Evolutionary conservation across 2,113 vertebrate genomes (phyloP).

Genomic region (Pseudorhombus dupliciocellatus): DNA sequence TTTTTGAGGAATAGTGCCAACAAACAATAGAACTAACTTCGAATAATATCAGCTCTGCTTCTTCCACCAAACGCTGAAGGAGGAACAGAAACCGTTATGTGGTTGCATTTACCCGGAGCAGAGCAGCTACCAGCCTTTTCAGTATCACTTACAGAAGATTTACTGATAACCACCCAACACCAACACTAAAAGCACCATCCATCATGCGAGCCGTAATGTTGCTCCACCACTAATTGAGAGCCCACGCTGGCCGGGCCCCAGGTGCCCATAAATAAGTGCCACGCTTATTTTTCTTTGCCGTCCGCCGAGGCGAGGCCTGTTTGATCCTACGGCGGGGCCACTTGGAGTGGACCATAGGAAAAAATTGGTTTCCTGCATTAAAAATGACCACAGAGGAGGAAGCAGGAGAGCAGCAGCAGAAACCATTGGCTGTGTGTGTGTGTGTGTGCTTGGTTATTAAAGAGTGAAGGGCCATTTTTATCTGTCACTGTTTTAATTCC

Average conservation of each 20-base stretch:
- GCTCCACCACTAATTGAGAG: constrained; percentile 74
- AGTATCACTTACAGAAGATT: constrained; percentile 72
- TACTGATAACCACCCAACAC: constrained; percentile 77
- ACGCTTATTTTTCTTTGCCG: constrained; percentile 67
- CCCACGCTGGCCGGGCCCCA: constrained; percentile 54
- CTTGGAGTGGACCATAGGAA: constrained; percentile 55
- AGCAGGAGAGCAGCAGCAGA: constrained; percentile 16
- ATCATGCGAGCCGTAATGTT: constrained; percentile 63
- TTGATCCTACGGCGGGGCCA: constrained; percentile 49
- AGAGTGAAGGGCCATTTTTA: constrained; percentile 43
- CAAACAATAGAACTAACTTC: too few species aligned
- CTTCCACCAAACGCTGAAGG: constrained; percentile 18
- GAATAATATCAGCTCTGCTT: constrained; percentile 27
- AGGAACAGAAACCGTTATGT: constrained; percentile 59
- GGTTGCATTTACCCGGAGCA: constrained; percentile 49
- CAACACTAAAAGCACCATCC: constrained; percentile 72
- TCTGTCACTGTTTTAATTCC: constrained; percentile 46
- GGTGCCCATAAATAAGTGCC: constrained; percentile 62
- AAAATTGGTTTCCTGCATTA: constrained; percentile 48
- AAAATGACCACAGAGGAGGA: constrained; percentile 39
- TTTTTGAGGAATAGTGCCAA: background rate
- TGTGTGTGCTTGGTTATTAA: constrained; percentile 3
- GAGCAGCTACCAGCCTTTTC: constrained; percentile 50
- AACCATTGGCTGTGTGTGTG: constrained; percentile 19
- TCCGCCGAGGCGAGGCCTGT: constrained; percentile 28